Conservation (phyloP, 2,797 vertebrate species). For the Chaenodraco wilsoni region DNA sequence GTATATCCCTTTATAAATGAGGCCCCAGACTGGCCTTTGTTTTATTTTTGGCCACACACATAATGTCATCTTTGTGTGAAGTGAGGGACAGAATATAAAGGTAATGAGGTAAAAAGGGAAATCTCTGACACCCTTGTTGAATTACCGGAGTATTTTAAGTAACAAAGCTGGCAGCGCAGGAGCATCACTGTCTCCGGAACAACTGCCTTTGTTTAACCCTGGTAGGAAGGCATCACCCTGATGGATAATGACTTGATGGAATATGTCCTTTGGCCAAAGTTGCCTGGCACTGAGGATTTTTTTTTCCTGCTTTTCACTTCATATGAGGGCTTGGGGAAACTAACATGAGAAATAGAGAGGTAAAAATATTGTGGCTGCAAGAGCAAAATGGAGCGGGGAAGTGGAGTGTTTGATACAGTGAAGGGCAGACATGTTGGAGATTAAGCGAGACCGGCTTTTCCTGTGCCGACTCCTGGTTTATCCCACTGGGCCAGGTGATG, state of each 20-base stretch:
- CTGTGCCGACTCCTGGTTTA: constrained; percentile 63
- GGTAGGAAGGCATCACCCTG: constrained; percentile 64
- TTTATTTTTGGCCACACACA: constrained; percentile 8
- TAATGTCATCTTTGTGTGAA: constrained; percentile 19
- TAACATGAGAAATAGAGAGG: constrained; percentile 38
- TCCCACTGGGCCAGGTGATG: constrained; percentile 68
- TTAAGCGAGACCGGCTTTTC: constrained; percentile 62
- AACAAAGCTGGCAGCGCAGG: constrained; percentile 55
- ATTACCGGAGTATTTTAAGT: constrained; percentile 47
- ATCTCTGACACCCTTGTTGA: constrained; percentile 55
- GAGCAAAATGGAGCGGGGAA: constrained; percentile 46
- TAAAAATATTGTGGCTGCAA: constrained; percentile 43
- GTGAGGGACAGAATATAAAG: constrained; percentile 44
- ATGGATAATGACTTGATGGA: constrained; percentile 74
- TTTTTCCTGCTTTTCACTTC: constrained; percentile 61
- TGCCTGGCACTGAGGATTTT: constrained; percentile 48
- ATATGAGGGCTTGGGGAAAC: constrained; percentile 34
- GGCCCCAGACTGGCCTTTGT: constrained; percentile 7
- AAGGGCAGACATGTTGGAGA: constrained; percentile 59
- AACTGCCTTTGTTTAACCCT: constrained; percentile 64
- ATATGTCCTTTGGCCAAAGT: constrained; percentile 66
- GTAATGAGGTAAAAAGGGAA: constrained; percentile 36
- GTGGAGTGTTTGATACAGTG: constrained; percentile 62
- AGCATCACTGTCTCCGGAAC: constrained; percentile 60
- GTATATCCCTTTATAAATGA: no score